phyloP scores from a whole-genome alignment of 2,113 vertebrate genomes.

The Meles meles region DNA sequence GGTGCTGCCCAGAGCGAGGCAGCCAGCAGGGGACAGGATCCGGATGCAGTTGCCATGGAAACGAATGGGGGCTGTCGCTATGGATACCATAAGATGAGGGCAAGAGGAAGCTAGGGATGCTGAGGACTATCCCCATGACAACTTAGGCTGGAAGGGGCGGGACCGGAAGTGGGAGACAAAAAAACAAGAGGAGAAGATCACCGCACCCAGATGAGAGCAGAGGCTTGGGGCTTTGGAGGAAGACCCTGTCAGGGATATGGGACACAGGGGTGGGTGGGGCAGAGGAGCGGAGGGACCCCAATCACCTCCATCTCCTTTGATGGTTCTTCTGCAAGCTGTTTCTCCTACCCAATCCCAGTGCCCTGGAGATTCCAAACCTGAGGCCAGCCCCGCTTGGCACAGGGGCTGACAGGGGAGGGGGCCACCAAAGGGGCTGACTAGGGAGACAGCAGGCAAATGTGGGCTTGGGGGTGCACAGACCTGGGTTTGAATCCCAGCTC shows the following conservation, averaged over 20 bases:
- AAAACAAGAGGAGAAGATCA: constrained; percentile 44
- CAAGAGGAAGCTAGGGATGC: constrained; percentile 67
- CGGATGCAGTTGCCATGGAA: constrained; percentile 79
- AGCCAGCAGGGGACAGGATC: constrained; percentile 72
- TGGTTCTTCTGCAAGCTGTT: constrained; percentile 43
- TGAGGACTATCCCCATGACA: constrained; percentile 70
- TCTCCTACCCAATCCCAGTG: background rate
- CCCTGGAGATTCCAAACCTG: background rate
- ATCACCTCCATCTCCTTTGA: background rate
- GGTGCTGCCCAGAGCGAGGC: constrained; percentile 51
- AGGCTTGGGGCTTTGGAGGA: background rate
- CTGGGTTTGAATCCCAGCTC: constrained; percentile 16
- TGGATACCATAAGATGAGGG: constrained; percentile 76
- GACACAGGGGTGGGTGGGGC: background rate
- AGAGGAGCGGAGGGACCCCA: background rate
- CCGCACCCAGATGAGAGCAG: background rate
- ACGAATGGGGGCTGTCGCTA: constrained; percentile 76
- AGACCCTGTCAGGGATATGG: background rate
- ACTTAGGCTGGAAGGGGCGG: constrained; percentile 36
- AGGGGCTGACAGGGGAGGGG: constrained; percentile 1
- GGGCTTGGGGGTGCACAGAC: background rate
- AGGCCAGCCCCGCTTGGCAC: background rate
- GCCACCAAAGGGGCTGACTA: background rate
- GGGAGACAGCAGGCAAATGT: background rate
- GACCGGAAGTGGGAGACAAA: constrained; percentile 37